Conservation (phyloP, 2,888 invertebrate species). For the Troides helena region DNA sequence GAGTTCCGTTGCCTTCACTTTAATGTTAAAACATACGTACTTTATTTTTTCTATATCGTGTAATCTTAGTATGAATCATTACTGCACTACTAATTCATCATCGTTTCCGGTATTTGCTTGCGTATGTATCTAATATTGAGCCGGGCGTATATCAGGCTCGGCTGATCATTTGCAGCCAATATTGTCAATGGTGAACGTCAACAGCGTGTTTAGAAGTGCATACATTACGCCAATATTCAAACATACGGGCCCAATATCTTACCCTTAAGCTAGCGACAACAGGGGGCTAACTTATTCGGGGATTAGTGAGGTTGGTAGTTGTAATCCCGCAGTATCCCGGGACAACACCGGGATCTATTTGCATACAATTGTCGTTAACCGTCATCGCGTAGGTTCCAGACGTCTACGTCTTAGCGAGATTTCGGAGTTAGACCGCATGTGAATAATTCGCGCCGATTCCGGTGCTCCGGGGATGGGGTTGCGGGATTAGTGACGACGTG, state of each 20-base stretch:
- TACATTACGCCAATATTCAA: slow-evolving; percentile 45
- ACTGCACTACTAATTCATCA: background rate
- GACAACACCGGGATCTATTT: slow-evolving; percentile 53
- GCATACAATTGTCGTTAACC: slow-evolving; percentile 71
- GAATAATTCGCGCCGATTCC: slow-evolving; percentile 53
- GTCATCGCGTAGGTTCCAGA: slow-evolving; percentile 69
- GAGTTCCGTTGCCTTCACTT: slow-evolving; percentile 41
- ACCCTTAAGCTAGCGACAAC: slow-evolving; percentile 59
- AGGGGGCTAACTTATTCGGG: slow-evolving; percentile 50
- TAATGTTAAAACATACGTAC: slow-evolving; percentile 32
- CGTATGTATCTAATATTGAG: slow-evolving; percentile 20
- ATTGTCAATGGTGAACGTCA: slow-evolving; percentile 40
- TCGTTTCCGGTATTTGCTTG: background rate
- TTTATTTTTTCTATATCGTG: slow-evolving; percentile 11
- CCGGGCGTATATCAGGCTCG: background rate
- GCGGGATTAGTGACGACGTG: slow-evolving; percentile 38
- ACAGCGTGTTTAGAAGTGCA: slow-evolving; percentile 36
- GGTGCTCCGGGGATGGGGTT: slow-evolving; percentile 30
- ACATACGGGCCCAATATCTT: slow-evolving; percentile 57
- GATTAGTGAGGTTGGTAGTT: slow-evolving; percentile 61
- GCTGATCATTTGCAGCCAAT: slow-evolving; percentile 31
- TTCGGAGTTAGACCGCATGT: slow-evolving; percentile 38
- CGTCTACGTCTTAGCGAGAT: slow-evolving; percentile 55
- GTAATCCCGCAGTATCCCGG: slow-evolving; percentile 58
- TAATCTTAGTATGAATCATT: slow-evolving; percentile 13